Base-by-base conservation (phyloP, 1,140 invertebrate species). In the Ips nitidus region DNA sequence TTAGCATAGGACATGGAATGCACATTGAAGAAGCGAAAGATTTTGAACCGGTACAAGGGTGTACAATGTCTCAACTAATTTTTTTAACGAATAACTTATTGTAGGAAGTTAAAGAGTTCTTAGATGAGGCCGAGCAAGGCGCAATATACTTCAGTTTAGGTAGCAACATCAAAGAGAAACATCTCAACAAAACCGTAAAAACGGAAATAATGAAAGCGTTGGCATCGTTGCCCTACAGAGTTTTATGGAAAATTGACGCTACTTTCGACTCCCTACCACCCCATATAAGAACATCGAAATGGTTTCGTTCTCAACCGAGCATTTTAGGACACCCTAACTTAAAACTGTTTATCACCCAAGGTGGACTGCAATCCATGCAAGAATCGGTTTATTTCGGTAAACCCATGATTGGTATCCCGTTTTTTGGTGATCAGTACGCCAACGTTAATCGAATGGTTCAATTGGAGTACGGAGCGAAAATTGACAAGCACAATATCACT, bases 241-340 rank as follows among this genome's bases (percentile, higher is more conserved):
- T 88, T 0, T 74, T 88, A 7, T 86, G 86, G 75, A 88, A 88
- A 75, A 86, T 85, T 74, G 84, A 89, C n/a, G n/a, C n/a, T 5
- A 55, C 38, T 41, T 37, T 37, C 40, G 50, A 22, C 3, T 41
- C 7, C 4, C 2, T 42, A 41, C n/a, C 41, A 4, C 41, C 57
- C 7, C 40, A 59, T 42, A 38, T 59, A n/a, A n/a, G 7, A 1
- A 22, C 41, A 2, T 41, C 39, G 5, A 59, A 59, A 1, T 59
- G 57, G 57, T 42, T 59, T 41, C 38, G 45, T 50, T 50, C 57
- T n/a, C 57, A 59, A 42, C 57, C 7, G 41, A 7, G 42, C 8
- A 59, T 59, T 41, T 8, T 59, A 82, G 82, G 73, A 6, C 83
- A 86, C 73, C 72, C 69, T 45, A 79, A 81, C 70, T 69, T 80